Base-by-base conservation (phyloP, 2,888 invertebrate genomes). In the Boloria euphrosyne region DNA sequence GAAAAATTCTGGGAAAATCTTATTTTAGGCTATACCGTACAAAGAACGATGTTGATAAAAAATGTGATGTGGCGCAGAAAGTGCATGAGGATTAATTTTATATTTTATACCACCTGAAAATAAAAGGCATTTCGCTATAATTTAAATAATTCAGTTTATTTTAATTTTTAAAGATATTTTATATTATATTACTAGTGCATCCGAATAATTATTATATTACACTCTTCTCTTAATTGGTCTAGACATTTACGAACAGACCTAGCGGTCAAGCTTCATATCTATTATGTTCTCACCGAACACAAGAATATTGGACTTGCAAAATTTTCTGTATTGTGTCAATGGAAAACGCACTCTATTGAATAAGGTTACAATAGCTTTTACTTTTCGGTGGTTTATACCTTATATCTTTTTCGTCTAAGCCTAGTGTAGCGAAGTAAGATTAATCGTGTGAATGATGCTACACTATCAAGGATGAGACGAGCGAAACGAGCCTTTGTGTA, bases 161-260 rank as follows among this genome's bases (percentile, higher is more conserved):
- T 22, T 6, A 13, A 50, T 4, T 50, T n/a, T n/a, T n/a, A n/a
- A n/a, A n/a, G n/a, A 49, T 17, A 10, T 17, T 7, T 17, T 0
- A 17, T 10, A 13, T 50, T 17, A 50, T 22, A 44, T 22, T 13
- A n/a, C 44, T 55, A 18, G 18, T 0, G 14, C 2, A 46, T 4
- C 4, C 22, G 16, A 6, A 27, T 46, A 13, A n/a, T 46, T 16
- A n/a, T 31, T 49, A n/a, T 6, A 49, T 13, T 16, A 16, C 59
- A 13, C 44, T 16, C 76, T 77, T 76, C 75, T 76, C 75, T 16
- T 58, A 64, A 58, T 64, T 44, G 27, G 6, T 27, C 50, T n/a
- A 22, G 53, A 6, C 17, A 43, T 31, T 59, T 49, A 31, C 54
- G 49, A 18, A 38, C 44, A 52, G 52, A 59, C 51, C 17, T 44